Base-by-base conservation (phyloP, 2,888 invertebrate genomes). In the Dolichopus griseipennis region DNA sequence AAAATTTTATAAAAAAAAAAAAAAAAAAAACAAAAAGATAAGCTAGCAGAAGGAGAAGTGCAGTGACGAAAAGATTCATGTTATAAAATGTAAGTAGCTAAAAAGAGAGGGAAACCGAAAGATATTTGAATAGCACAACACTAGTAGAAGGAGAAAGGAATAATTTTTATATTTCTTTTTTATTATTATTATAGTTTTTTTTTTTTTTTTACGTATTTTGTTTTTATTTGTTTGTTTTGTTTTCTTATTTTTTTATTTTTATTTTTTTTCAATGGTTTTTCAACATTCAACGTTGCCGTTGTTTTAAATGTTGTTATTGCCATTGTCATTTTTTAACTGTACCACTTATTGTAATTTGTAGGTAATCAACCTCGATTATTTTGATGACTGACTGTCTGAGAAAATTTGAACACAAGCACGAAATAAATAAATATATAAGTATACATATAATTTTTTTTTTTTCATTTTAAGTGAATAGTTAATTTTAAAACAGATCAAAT, bases 1-100 rank as follows among this genome's bases (percentile, higher is more conserved):
- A 52, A 52, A 52, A 52, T 52, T 27, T 52, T 52, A 52, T 52
- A 52, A 52, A n/a, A n/a, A n/a, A n/a, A n/a, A n/a, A n/a, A n/a
- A n/a, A n/a, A n/a, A n/a, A n/a, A n/a, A n/a, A n/a, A n/a, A n/a
- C n/a, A n/a, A n/a, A n/a, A 52, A 52, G 52, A 52, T 52, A 52
- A 52, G 52, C 52, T n/a, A 52, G 15, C 15, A 52, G 52, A 52
- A 52, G 18, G 52, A 52, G 52, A 52, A 52, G 18, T 52, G 52
- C 52, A 52, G 52, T 52, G 52, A 52, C 52, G 52, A 52, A 52
- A 52, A 52, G 52, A 52, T 15, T 52, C 52, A 52, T 37, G 8
- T 27, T 37, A 37, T 37, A 7, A 52, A 18, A 52, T 4, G 8
- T 12, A 41, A 15, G 52, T 52, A 52, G 52, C 8, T 52, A 52